These are phyloP conservation scores for Leptinotarsa rubiginosa DNA, from an alignment of 2,888 invertebrate genomes.

Conservation along the genomic window DNA sequence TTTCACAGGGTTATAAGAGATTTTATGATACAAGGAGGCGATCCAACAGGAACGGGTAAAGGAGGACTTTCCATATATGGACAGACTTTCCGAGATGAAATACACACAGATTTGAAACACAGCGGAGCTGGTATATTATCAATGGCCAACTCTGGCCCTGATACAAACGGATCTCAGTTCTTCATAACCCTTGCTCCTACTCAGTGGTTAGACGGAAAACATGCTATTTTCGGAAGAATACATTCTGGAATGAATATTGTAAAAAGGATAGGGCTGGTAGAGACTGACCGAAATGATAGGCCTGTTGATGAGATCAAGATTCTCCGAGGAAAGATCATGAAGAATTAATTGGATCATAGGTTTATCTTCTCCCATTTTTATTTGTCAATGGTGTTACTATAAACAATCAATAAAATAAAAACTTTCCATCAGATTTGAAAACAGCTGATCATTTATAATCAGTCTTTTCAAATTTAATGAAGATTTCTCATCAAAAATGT, in stretches of 20 bases:
- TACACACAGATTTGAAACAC: slow-evolving; percentile 92
- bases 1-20: slow-evolving; percentile 96
- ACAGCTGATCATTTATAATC: no score
- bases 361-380: no score
- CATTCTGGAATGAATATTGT: slow-evolving; percentile 90
- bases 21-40: slow-evolving; percentile 96
- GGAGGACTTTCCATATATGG: slow-evolving; percentile 98
- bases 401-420: no score
- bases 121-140: slow-evolving; percentile 91
- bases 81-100: slow-evolving; percentile 94
- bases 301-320: slow-evolving; percentile 92
- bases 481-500: no score
- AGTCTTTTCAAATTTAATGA: no score
- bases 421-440: no score
- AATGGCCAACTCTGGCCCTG: slow-evolving; percentile 98
- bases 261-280: slow-evolving; percentile 91
- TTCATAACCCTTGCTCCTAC: slow-evolving; percentile 97
- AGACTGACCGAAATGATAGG: slow-evolving; percentile 92
- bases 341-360: slow-evolving; percentile 51
- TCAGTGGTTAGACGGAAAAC: slow-evolving; percentile 98
- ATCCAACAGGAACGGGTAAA: slow-evolving; percentile 90
- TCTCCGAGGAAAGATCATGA: slow-evolving; percentile 70
- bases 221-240: slow-evolving; percentile 95
- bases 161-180: slow-evolving; percentile 98
- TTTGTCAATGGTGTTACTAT: no score